Evolutionary conservation across 2,888 invertebrate species (phyloP).

Genomic region (Vesta saturnalis): DNA sequence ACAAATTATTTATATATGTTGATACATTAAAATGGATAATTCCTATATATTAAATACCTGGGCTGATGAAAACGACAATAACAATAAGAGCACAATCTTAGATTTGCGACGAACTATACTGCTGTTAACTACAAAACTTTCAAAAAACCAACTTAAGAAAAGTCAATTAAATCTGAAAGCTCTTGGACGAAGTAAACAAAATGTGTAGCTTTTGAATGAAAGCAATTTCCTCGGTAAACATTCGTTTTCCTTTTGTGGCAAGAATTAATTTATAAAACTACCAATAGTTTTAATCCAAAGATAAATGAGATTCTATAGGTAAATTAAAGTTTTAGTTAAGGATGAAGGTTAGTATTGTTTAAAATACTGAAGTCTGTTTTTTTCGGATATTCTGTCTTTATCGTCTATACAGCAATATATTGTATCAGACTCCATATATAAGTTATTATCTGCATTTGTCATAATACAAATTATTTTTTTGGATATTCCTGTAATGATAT

Average conservation of each 20-base stretch:
- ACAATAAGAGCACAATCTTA: too few relatives aligned
- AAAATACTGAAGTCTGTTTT: neutral
- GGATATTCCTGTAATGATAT: conserved; percentile 11
- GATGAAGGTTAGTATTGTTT: neutral
- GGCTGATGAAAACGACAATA: too few relatives aligned
- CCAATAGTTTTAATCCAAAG: conserved; percentile 9
- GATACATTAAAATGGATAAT: too few relatives aligned
- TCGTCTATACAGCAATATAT: too few relatives aligned
- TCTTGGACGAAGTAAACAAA: conserved; percentile 1
- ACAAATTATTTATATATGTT: too few relatives aligned
- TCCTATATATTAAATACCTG: too few relatives aligned
- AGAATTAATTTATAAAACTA: conserved; percentile 11
- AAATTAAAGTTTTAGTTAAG: conserved; percentile 4
- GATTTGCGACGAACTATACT: too few relatives aligned
- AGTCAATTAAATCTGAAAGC: conserved; percentile 2
- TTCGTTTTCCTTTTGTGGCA: conserved; percentile 8
- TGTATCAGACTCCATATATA: too few relatives aligned
- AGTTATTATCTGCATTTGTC: too few relatives aligned
- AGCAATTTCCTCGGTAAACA: conserved; percentile 8
- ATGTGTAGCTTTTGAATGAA: conserved; percentile 4
- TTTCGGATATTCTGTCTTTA: neutral
- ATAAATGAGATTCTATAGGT: neutral
- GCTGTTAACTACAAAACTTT: neutral
- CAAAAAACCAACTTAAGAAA: neutral
- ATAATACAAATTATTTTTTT: conserved; percentile 9